Evolutionary conservation across 2,888 invertebrate species (phyloP), one percentile per base, ranked within the genome.

Genomic region (Uloborus plumipes): DNA sequence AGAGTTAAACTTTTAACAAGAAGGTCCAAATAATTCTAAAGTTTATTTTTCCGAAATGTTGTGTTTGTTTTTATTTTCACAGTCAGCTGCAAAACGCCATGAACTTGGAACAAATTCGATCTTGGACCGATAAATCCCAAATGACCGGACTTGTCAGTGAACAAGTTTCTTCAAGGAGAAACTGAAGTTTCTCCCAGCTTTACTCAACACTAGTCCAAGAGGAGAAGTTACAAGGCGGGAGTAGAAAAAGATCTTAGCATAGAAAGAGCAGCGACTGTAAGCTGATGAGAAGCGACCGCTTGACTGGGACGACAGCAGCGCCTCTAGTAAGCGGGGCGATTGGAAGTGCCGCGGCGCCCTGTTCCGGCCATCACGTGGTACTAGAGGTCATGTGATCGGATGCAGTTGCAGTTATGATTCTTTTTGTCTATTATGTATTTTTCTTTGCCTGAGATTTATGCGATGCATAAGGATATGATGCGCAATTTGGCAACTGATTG

Each of bases 381-480:
- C 59, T 39, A 66, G 59, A 80, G 73, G 73, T 73, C 79, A 80
- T 55, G 73, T 72, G 79, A 80, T 80, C 67, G 73, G 67, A 73
- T 80, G 61, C 66, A 71, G 78, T 65, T 59, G 72, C 78, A 71
- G 71, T 76, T 66, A 31, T 59, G 47, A 59, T 49, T 47, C 71
- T 39, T 39, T 39, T 39, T 39, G 39, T 39, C 39, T 39, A 11
- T 39, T 11, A 39, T 39, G 6, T 39, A 39, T 39, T 39, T 39
- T 39, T 39, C 39, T 39, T 39, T 39, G 39, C 39, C 9, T 39
- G 39, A 39, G 39, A 39, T 39, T 39, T 39, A 39, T 39, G 39
- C 39, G 39, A 0, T 39, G 39, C 39, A 39, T 39, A 39, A 39
- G 39, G 39, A 39, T 39, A 39, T 39, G 39, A 39, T 39, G 39